Conservation (phyloP, 64 coral and sea anemone genomes). For the Dendronephthya gigantea region DNA sequence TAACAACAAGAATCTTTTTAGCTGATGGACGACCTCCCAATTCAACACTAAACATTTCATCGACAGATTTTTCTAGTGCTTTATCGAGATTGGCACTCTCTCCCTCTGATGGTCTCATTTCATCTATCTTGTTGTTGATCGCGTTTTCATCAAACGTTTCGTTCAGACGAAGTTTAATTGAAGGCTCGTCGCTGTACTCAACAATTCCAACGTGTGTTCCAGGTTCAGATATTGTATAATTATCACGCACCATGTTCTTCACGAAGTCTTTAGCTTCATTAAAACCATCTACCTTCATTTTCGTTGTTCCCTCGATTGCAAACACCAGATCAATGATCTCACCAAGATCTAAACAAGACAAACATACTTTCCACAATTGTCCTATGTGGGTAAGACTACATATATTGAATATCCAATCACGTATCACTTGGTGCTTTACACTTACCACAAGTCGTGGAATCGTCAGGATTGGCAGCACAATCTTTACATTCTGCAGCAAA, state of each 20-base stretch:
- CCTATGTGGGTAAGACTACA: neutral
- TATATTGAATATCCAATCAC: neutral
- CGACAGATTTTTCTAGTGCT: constrained; percentile 16
- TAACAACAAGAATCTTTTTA: neutral
- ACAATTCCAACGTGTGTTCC: neutral
- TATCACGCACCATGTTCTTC: constrained; percentile 38
- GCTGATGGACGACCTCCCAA: constrained; percentile 32
- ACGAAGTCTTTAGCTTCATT: constrained; percentile 42
- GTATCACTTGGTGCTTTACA: neutral
- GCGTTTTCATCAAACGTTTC: neutral
- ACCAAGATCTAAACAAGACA: neutral
- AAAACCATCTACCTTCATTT: constrained; percentile 1
- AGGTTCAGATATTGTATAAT: neutral
- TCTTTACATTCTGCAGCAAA: constrained; percentile 51
- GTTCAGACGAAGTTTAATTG: neutral
- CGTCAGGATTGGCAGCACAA: constrained; percentile 50
- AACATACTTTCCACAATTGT: neutral
- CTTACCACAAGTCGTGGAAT: constrained; percentile 51
- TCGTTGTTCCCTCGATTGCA: constrained; percentile 31
- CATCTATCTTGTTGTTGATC: neutral
- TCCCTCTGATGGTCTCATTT: neutral
- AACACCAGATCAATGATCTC: constrained; percentile 64
- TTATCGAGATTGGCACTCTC: neutral
- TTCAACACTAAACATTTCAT: constrained; percentile 27
- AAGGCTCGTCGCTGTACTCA: neutral